Base-by-base conservation (phyloP, 2,797 vertebrate genomes). In the Manis pentadactyla region DNA sequence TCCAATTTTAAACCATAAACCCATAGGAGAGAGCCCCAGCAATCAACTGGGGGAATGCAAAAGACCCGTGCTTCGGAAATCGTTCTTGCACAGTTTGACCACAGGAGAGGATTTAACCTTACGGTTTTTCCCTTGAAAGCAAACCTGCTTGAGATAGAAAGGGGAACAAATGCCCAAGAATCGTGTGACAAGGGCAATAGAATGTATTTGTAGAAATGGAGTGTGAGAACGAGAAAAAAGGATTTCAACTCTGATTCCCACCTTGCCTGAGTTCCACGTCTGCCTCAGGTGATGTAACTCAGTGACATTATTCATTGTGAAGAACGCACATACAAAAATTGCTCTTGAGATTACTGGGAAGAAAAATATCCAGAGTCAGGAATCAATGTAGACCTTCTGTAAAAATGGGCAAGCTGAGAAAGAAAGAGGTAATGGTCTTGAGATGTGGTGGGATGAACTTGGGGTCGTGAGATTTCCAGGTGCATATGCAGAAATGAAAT, bases 171-270 rank as follows among this genome's bases (percentile, higher is more conserved):
- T 46, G 46, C 19, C 1, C 17, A 18, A 34, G 10, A 73, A 55
- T 53, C 5, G 0, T 12, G 6, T 66, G 34, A 5, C 4, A 4
- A 39, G 18, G 39, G 49, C 31, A 6, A 69, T 27, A 17, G 39
- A 34, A 1, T 11, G 0, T 15, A 4, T 3, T 1, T 0, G 0
- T 14, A 49, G 49, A 17, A 57, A 15, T 0, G 0, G 12, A 53
- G 5, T 1, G 0, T 46, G 23, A 7, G 0, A 18, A 3, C 1
- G 29, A 5, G 14, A 4, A 46, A 46, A 46, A 46, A 46, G 46
- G 9, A 10, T 46, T 46, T 46, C 1, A 9, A 46, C 46, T 46
- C 46, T 46, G 46, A 46, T 46, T 46, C 46, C 46, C 46, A 46
- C 42, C 12, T 82, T 7, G 0, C 25, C 11, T 19, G 59, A 42